Percentiles rank a stretch among this genome's conserved stretches.
Evolutionary conservation across 2,113 vertebrate species (phyloP).

Genomic region (Gallinago jamesoni): DNA sequence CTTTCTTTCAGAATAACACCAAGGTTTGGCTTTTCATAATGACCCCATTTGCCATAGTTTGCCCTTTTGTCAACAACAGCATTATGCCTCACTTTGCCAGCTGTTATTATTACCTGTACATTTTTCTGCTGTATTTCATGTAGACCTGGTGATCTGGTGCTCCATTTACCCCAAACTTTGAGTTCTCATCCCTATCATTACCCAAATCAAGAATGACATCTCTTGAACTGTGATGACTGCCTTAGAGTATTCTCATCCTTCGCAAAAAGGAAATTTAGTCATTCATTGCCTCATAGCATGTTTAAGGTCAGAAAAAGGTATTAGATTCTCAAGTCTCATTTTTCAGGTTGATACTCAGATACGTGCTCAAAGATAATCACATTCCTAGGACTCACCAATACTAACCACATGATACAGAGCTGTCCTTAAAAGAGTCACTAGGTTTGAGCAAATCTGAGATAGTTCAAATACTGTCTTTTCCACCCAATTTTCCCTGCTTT

Average conservation of each 20-base stretch:
- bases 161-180: not conserved
- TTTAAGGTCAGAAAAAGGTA: not conserved
- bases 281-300: not conserved
- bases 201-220: not conserved
- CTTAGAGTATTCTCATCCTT: not conserved
- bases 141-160: not conserved
- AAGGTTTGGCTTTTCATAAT: not conserved
- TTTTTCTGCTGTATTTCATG: not conserved
- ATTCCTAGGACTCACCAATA: not conserved
- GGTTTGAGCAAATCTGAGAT: not conserved
- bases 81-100: not conserved
- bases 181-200: not conserved
- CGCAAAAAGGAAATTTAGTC: not conserved
- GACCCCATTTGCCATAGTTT: not conserved
- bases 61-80: not conserved
- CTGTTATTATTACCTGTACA: not conserved
- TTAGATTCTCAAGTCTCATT: not conserved
- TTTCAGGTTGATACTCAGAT: not conserved
- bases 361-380: not conserved
- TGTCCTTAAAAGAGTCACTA: not conserved
- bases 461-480: not conserved
- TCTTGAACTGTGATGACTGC: not conserved
- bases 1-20: not conserved
- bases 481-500: not conserved
- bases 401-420: not conserved